Evolutionary conservation across 2,888 invertebrate genomes (phyloP), one percentile per base, ranked within the genome.

Genomic region (Chymomyza amoena): DNA sequence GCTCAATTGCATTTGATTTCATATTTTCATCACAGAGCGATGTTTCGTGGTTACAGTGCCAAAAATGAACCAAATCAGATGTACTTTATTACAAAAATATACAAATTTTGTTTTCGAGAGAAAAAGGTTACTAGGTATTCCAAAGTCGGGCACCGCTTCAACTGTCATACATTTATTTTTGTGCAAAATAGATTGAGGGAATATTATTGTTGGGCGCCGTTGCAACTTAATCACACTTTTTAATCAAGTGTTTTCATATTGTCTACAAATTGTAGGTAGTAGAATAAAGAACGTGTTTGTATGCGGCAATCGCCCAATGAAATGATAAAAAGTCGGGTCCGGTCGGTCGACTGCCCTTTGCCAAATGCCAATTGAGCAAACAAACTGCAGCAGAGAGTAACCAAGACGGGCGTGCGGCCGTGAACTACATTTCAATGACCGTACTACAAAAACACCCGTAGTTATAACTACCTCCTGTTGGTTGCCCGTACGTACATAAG

Each of bases 231-330:
- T 32, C 32, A 32, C 32, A 45, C 13, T 68, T 70, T 59, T 50
- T 32, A 28, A 7, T 59, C 16, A n/a, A 15, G 59, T 73, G 59
- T 74, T 65, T 54, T 61, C 72, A 56, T 39, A 50, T 18, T 67
- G 76, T 73, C 57, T 70, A 67, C 64, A 52, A 69, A 70, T 69
- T 75, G 76, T 73, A 75, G 20, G n/a, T n/a, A 54, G 10, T 4
- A 9, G 18, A 16, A 54, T 18, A n/a, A 54, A 54, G 54, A 54
- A 9, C 7, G 6, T n/a, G 20, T 54, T 54, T 10, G 51, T 16
- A 18, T 18, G 7, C 52, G n/a, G 7, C 52, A 83, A 83, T 83
- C 80, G 87, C 76, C 87, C 85, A 82, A 87, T 87, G 83, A 82
- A 80, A 85, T 13, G 60, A 9, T 36, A 32, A 10, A 16, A 32